Percentiles rank a stretch among this genome's conserved stretches.
phyloP scores from a whole-genome alignment of 2,888 invertebrate species.

The Oithona nana region DNA sequence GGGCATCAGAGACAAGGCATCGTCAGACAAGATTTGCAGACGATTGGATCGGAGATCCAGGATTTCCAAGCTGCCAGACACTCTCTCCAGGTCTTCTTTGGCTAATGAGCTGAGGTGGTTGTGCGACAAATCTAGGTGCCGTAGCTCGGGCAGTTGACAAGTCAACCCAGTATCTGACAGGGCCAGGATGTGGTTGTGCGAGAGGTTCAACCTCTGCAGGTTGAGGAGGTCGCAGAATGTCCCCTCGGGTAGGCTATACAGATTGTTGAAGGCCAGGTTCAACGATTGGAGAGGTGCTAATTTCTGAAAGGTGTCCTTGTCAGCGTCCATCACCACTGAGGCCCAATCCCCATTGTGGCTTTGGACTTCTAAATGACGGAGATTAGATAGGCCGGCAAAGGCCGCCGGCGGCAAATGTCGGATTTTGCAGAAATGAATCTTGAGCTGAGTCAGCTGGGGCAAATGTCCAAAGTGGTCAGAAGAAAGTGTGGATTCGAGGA shows the following conservation, averaged over 20 bases:
- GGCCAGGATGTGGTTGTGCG: conserved; percentile 61
- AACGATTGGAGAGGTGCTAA: conserved; percentile 61
- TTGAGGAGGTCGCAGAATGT: conserved; percentile 62
- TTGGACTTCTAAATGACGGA: conserved; percentile 48
- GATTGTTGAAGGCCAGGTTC: conserved; percentile 68
- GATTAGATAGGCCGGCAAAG: conserved; percentile 43
- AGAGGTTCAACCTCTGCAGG: conserved; percentile 59
- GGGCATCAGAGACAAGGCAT: conserved; percentile 48
- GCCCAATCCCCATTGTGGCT: conserved; percentile 61
- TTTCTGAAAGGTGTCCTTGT: conserved; percentile 49
- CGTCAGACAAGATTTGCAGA: conserved; percentile 49
- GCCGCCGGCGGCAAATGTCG: conserved; percentile 49
- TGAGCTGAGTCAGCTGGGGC: conserved; percentile 46
- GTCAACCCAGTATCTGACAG: conserved; percentile 56
- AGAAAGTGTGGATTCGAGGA: conserved; percentile 51
- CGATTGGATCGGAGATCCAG: conserved; percentile 55
- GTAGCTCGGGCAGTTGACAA: conserved; percentile 22
- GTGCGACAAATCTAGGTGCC: conserved; percentile 43
- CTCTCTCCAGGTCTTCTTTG: conserved; percentile 47
- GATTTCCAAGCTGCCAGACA: conserved; percentile 46
- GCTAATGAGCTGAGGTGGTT: conserved; percentile 51
- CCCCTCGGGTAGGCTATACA: conserved; percentile 68
- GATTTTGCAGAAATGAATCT: conserved; percentile 58
- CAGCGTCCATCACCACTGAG: conserved; percentile 56
- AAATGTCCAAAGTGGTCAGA: conserved; percentile 32